A percentile compares a stretch with the other conserved stretches of the same genome.
These are phyloP conservation scores for Betta splendens DNA, from an alignment of 2,797 vertebrate genomes.

Conservation along the genomic window DNA sequence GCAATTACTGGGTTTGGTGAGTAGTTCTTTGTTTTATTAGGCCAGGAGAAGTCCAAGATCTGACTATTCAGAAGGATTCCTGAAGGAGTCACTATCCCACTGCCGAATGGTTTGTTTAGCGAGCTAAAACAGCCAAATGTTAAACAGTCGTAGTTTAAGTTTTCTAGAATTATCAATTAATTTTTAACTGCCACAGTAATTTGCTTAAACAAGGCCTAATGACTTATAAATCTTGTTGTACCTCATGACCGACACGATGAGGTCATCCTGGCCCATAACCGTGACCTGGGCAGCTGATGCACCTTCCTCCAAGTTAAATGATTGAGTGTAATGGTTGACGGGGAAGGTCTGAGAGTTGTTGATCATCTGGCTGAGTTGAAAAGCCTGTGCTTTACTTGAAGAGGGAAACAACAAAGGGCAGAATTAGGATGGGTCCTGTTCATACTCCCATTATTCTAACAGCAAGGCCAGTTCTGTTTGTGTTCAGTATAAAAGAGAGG, in stretches of 20 bases:
- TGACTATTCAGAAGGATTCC: constrained; percentile 97
- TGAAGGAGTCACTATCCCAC: constrained; percentile 91
- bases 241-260: constrained; percentile 95
- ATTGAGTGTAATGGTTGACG: constrained; percentile 75
- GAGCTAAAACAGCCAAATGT: constrained; percentile 81
- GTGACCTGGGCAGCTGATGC: constrained; percentile 89
- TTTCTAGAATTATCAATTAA: not conserved
- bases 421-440: too few species aligned
- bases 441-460: too few species aligned
- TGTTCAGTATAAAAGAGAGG: not conserved
- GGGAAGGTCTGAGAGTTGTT: constrained; percentile 85
- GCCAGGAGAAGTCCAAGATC: constrained; percentile 96
- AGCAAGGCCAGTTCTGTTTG: too few species aligned
- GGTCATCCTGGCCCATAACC: constrained; percentile 95
- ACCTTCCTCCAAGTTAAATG: constrained; percentile 80
- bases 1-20: constrained; percentile 77
- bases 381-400: constrained; percentile 88
- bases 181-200: not conserved
- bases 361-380: constrained; percentile 87
- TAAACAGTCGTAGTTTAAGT: not conserved
- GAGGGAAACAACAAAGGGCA: constrained; percentile 17
- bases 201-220: not conserved
- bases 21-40: constrained; percentile 84
- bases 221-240: constrained; percentile 46
- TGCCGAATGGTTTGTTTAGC: constrained; percentile 95